These are phyloP conservation scores for Chelonus insularis DNA, from an alignment of 1,140 invertebrate species.

Conservation along the genomic window DNA sequence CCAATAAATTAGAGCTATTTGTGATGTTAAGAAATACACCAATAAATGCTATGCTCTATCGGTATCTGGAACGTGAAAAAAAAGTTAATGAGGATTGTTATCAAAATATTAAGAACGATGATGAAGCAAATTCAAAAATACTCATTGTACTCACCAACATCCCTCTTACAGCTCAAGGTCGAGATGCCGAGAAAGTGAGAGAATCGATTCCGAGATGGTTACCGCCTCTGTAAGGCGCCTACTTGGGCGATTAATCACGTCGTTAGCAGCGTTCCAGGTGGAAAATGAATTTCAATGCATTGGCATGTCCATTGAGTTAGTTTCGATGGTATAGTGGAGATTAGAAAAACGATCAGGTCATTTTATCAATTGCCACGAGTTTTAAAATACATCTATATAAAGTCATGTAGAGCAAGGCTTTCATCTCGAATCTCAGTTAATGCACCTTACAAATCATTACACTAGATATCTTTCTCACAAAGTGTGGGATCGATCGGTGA, in stretches of 20 bases:
- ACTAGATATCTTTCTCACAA: slow-evolving; percentile 5
- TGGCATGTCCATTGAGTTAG: background rate
- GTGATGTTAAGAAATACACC: no score
- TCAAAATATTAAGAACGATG: no score
- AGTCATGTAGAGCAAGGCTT: slow-evolving; percentile 47
- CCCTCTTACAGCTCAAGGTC: slow-evolving; percentile 5
- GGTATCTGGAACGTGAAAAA: no score
- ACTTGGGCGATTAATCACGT: slow-evolving; percentile 30
- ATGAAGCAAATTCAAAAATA: background rate
- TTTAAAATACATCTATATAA: slow-evolving; percentile 38
- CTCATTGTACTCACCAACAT: background rate
- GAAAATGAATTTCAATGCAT: slow-evolving; percentile 33
- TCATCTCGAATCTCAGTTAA: slow-evolving; percentile 17
- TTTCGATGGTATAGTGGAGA: background rate
- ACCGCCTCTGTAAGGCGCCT: slow-evolving; percentile 2
- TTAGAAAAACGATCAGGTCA: slow-evolving; percentile 5
- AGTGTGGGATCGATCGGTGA: slow-evolving; percentile 16
- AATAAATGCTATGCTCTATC: no score
- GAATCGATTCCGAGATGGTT: slow-evolving; percentile 20
- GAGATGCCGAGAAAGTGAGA: slow-evolving; percentile 23
- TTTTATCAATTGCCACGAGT: slow-evolving; percentile 3
- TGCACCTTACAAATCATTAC: background rate
- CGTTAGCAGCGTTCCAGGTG: slow-evolving; percentile 32
- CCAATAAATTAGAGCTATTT: background rate
- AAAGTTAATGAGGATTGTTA: no score